These are phyloP conservation scores for Anodontia alba DNA, from an alignment of 2,888 invertebrate species.

Conservation along the genomic window DNA sequence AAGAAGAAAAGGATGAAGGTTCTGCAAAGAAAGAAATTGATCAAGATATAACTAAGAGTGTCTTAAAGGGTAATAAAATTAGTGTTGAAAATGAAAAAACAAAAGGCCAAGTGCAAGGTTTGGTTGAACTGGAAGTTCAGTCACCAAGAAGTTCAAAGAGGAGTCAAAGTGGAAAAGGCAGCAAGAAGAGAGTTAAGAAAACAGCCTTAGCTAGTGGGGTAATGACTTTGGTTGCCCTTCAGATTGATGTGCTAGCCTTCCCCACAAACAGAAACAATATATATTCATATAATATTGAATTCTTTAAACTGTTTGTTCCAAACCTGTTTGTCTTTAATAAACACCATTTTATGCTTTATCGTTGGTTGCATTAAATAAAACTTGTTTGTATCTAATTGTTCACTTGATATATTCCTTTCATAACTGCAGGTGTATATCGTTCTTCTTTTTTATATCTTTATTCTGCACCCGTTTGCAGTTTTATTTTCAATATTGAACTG, in stretches of 20 bases:
- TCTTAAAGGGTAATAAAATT: neutral
- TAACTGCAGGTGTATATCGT: no score
- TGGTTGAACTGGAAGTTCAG: neutral
- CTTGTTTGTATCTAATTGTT: no score
- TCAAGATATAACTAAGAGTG: neutral
- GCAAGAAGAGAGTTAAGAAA: conserved; percentile 38
- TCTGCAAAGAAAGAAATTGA: neutral
- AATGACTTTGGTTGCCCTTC: conserved; percentile 1
- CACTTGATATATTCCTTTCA: no score
- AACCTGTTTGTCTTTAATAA: no score
- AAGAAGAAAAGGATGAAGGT: neutral
- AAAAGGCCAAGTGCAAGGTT: neutral
- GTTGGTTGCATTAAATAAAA: no score
- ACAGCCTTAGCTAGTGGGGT: conserved; percentile 58
- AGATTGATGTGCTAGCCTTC: neutral
- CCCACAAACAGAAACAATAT: neutral
- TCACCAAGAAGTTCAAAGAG: neutral
- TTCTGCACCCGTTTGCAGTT: no score
- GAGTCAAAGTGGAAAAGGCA: conserved; percentile 9
- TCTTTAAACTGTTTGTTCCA: neutral
- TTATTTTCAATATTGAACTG: no score
- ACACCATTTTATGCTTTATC: no score
- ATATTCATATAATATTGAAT: neutral
- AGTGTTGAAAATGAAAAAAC: neutral
- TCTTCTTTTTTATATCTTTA: no score